These are phyloP conservation scores for Ophion ventricosus DNA, from an alignment of 2,888 invertebrate species.

Conservation along the genomic window DNA sequence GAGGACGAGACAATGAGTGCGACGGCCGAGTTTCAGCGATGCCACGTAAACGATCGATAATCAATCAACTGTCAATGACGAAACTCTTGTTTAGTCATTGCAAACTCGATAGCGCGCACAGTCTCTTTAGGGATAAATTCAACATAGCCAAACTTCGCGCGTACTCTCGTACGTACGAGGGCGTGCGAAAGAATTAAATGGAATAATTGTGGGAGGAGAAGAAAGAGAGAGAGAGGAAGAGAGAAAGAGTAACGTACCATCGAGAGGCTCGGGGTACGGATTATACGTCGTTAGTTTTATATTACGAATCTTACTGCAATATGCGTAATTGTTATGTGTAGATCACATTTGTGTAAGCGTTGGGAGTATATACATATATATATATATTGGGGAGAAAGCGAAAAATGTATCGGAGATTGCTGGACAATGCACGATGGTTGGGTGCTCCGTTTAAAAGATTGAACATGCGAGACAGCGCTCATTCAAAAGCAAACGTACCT, in stretches of 20 bases:
- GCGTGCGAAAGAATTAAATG: neutral
- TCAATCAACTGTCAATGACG: neutral
- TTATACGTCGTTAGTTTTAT: conserved; percentile 59
- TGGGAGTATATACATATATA: conserved; percentile 60
- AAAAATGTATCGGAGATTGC: conserved; percentile 65
- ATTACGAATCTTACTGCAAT: conserved; percentile 64
- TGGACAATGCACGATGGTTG: conserved; percentile 67
- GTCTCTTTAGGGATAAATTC: conserved; percentile 35
- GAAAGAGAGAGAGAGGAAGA: neutral
- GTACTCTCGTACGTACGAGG: conserved; percentile 16
- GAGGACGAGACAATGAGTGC: neutral
- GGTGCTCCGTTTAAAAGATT: conserved; percentile 7
- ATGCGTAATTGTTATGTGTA: conserved; percentile 76
- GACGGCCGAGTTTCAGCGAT: neutral
- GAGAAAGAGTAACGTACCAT: conserved; percentile 36
- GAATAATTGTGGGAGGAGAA: neutral
- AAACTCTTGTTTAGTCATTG: neutral
- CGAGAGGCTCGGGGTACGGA: neutral
- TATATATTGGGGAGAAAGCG: too few species aligned
- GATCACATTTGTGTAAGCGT: conserved; percentile 75
- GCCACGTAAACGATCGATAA: neutral
- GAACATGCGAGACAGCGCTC: too few species aligned
- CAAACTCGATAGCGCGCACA: conserved; percentile 13
- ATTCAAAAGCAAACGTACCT: too few species aligned
- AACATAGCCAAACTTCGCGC: conserved; percentile 43